Evolutionary conservation across 2,113 vertebrate species (phyloP).

Genomic region (Cricetomys ansorgei): DNA sequence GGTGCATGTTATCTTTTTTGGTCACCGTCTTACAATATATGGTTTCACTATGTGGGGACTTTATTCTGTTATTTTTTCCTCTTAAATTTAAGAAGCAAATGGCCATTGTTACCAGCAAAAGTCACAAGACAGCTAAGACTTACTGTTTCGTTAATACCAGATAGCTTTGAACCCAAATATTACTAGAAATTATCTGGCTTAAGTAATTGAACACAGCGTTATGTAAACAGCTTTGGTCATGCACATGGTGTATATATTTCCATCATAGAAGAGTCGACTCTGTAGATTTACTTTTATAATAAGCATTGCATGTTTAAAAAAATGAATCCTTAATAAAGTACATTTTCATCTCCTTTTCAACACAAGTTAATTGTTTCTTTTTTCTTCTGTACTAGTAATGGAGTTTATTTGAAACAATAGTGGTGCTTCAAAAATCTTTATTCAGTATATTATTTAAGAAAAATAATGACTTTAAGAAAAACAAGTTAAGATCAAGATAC

Average conservation of each 20-base stretch:
- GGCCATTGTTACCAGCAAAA: conserved; percentile 53
- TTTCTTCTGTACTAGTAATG: conserved; percentile 21
- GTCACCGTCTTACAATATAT: conserved; percentile 63
- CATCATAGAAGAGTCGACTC: conserved; percentile 40
- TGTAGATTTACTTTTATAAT: conserved; percentile 62
- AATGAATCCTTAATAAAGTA: conserved; percentile 55
- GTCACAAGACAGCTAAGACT: conserved; percentile 40
- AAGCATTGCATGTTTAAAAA: conserved; percentile 73
- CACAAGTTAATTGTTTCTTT: conserved; percentile 62
- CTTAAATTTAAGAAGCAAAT: conserved; percentile 57
- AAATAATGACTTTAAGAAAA: conserved; percentile 27
- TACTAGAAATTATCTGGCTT: conserved; percentile 10
- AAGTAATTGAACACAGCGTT: conserved; percentile 43
- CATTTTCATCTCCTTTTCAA: conserved; percentile 77
- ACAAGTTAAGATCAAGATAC: conserved; percentile 12
- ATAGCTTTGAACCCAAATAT: conserved; percentile 37
- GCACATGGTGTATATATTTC: conserved; percentile 64
- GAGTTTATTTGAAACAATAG: conserved; percentile 71
- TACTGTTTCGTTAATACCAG: conserved; percentile 30
- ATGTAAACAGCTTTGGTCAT: conserved; percentile 51
- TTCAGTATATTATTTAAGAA: conserved; percentile 13
- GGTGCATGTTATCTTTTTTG: conserved; percentile 39
- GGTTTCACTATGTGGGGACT: conserved; percentile 60
- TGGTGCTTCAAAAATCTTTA: conserved; percentile 62
- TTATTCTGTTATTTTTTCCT: conserved; percentile 55